These are phyloP conservation scores for Oreochromis tanganicae DNA, from an alignment of 2,113 vertebrate genomes.

Conservation along the genomic window DNA sequence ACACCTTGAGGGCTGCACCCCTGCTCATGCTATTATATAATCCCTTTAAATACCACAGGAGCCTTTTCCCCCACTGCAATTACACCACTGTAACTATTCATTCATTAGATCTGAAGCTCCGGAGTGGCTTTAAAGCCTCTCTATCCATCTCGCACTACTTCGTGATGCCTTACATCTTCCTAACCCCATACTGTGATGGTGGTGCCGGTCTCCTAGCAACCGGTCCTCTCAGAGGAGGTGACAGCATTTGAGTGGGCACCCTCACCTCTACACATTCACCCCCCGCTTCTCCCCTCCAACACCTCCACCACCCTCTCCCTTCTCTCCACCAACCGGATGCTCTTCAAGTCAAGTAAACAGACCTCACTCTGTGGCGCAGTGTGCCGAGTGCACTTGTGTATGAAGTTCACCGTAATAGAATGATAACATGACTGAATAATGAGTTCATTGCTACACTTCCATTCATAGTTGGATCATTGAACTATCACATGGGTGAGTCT, in stretches of 20 bases:
- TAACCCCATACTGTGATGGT: slow-evolving; percentile 52
- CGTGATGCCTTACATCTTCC: slow-evolving; percentile 43
- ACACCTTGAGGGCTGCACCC: not conserved
- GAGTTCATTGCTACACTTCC: not conserved
- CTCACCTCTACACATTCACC: slow-evolving; percentile 31
- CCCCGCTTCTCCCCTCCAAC: not conserved
- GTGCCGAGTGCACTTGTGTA: not conserved
- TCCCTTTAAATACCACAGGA: slow-evolving; percentile 12
- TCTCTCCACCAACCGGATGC: slow-evolving; percentile 26
- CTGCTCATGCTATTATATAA: not conserved
- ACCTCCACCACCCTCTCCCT: not conserved
- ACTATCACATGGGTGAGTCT: not conserved
- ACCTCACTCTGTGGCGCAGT: not conserved
- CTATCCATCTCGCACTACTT: not conserved
- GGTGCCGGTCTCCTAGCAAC: slow-evolving; percentile 64
- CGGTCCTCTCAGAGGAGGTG: slow-evolving; percentile 53
- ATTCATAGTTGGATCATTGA: not conserved
- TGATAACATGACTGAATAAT: not conserved
- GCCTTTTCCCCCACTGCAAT: not conserved
- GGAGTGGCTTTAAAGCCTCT: slow-evolving; percentile 15
- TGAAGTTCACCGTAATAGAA: not conserved
- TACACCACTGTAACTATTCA: not conserved
- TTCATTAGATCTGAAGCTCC: slow-evolving; percentile 11
- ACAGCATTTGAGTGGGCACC: slow-evolving; percentile 66
- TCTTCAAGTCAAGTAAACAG: slow-evolving; percentile 38